A percentile compares a stretch with the other conserved stretches of the same genome.
phyloP scores from a whole-genome alignment of 92 coral and sea anemone species.

The Zoanthus sociatus region DNA sequence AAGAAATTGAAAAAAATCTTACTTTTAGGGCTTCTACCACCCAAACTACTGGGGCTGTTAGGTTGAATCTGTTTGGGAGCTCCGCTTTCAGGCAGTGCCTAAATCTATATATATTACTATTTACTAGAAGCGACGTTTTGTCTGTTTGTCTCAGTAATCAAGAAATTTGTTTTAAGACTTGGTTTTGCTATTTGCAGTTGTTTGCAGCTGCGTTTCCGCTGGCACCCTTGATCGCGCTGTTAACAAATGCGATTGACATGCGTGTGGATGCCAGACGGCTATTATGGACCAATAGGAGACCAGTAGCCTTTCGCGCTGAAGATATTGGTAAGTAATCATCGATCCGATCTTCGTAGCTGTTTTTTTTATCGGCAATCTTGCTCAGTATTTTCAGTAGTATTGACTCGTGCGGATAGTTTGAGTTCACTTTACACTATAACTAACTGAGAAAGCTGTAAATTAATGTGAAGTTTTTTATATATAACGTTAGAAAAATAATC shows the following conservation, averaged over 20 bases:
- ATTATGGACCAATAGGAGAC: conserved; percentile 91
- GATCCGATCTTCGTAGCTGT: too few species aligned
- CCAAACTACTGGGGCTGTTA: too few species aligned
- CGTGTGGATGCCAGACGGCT: conserved; percentile 90
- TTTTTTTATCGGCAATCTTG: neutral
- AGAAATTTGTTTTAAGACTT: neutral
- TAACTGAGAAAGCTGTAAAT: too few species aligned
- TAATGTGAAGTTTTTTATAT: too few species aligned
- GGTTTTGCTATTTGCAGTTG: conserved; percentile 61
- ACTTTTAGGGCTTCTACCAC: too few species aligned
- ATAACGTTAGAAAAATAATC: too few species aligned
- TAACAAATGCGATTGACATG: conserved; percentile 94
- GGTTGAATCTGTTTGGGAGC: too few species aligned
- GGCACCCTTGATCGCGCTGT: conserved; percentile 94
- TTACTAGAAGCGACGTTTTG: neutral
- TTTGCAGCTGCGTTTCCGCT: conserved; percentile 99
- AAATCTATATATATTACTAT: too few species aligned
- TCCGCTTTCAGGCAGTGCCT: too few species aligned
- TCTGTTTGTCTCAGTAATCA: neutral
- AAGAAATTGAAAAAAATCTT: too few species aligned
- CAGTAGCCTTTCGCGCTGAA: conserved; percentile 94
- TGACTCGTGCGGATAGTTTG: too few species aligned
- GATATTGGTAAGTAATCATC: conserved; percentile 52
- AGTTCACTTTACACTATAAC: too few species aligned
- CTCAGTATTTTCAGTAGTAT: neutral